Base-by-base conservation (phyloP, 1,140 invertebrate genomes). In the Caligus rogercresseyi region DNA sequence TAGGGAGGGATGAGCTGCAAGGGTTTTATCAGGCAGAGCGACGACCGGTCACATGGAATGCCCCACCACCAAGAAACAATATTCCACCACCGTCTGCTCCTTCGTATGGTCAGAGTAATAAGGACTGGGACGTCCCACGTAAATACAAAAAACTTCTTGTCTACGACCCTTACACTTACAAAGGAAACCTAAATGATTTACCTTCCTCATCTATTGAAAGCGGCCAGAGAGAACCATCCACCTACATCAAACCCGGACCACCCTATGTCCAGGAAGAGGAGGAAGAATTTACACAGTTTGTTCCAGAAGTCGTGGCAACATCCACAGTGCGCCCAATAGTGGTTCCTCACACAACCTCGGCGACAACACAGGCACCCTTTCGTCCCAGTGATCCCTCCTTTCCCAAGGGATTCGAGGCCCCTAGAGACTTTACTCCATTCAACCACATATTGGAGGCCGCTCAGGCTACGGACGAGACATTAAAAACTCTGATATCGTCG, bases 401-500 rank as follows among this genome's bases (percentile, higher is more conserved):
- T 43, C 31, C 31, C 31, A 43, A 43, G n/a, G n/a, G n/a, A n/a
- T n/a, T n/a, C n/a, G n/a, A n/a, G n/a, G n/a, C n/a, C n/a, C n/a
- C n/a, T n/a, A n/a, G n/a, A n/a, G n/a, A n/a, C n/a, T n/a, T 43
- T 43, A 7, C 31, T 43, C n/a, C n/a, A n/a, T n/a, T 43, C 31
- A 43, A 43, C n/a, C n/a, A 43, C 7, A 43, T n/a, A 43, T 11
- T 43, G 31, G n/a, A 11, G 31, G n/a, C 31, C 31, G 31, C 7
- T 43, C 31, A 7, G n/a, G n/a, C n/a, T 43, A 11, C n/a, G 31
- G 31, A n/a, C 31, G 31, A 43, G 31, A n/a, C 31, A 43, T 43
- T 11, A 43, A 43, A 43, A n/a, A 43, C 31, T 11, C 31, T 43
- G 7, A 43, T 43, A 7, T 43, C 54, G 82, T 85, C 0, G 82